Evolutionary conservation across 2,113 vertebrate species (phyloP).

Genomic region (Arothron firmamentum): DNA sequence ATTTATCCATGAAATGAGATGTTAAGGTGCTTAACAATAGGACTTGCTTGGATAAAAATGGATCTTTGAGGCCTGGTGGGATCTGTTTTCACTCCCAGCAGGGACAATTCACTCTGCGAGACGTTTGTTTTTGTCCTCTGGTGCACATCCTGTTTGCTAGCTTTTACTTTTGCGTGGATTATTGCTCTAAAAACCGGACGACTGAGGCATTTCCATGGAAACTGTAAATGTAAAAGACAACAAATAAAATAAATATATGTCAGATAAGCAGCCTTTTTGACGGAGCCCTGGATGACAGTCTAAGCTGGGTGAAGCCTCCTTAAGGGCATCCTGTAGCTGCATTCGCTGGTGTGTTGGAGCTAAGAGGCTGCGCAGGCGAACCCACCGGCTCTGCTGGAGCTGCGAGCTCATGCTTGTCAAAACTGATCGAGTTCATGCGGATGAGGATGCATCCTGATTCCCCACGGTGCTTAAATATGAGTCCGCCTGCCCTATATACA

Average conservation of each 20-base stretch:
- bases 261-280: too few species aligned
- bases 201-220: too few species aligned
- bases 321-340: constrained; percentile 32
- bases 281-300: too few species aligned
- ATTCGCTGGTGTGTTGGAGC: constrained; percentile 36
- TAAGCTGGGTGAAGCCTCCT: constrained; percentile 6
- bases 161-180: too few species aligned
- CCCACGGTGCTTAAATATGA: constrained; percentile 6
- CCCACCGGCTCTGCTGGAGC: constrained; percentile 18
- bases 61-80: constrained; percentile 2
- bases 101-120: constrained; percentile 8
- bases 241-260: too few species aligned
- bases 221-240: too few species aligned
- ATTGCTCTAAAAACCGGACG: too few species aligned
- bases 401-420: constrained; percentile 45
- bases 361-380: constrained; percentile 25
- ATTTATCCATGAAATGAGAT: constrained; percentile 24
- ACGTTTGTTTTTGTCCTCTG: neutral
- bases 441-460: constrained; percentile 32
- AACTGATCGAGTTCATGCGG: constrained; percentile 27
- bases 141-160: too few species aligned
- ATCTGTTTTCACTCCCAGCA: constrained; percentile 7
- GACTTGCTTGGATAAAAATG: constrained; percentile 4
- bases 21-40: constrained; percentile 9
- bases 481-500: constrained; percentile 38